Evolutionary conservation across 2,113 vertebrate species (phyloP).

Genomic region (Malurus elegans): DNA sequence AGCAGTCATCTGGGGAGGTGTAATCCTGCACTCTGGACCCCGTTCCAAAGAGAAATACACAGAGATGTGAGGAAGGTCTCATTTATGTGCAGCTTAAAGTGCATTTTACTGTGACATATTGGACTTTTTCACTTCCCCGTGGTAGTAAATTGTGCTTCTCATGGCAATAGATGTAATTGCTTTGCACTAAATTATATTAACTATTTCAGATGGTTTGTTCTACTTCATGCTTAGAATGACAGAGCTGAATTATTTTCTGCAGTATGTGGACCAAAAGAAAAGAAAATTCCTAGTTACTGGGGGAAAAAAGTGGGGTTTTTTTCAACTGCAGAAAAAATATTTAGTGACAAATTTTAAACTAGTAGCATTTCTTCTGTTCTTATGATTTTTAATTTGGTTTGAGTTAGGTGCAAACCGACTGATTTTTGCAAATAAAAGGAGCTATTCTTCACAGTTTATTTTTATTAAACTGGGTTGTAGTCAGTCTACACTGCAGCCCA

Average conservation of each 20-base stretch:
- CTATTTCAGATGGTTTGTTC: not conserved
- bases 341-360: not conserved
- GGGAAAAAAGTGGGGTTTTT: accelerated
- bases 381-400: not conserved
- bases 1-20: not conserved
- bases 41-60: not conserved
- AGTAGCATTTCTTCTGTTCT: not conserved
- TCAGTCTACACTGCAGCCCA: not conserved
- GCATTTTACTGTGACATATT: constrained; percentile 1
- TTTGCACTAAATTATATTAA: constrained; percentile 20
- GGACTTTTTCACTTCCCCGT: not conserved
- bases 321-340: not conserved
- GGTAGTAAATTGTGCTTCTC: constrained; percentile 7
- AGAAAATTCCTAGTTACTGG: not conserved
- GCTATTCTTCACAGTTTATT: not conserved
- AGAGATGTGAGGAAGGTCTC: not conserved
- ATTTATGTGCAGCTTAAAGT: constrained; percentile 5
- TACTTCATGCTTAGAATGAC: not conserved
- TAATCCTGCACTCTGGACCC: not conserved
- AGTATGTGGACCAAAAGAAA: not conserved
- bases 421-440: not conserved
- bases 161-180: constrained; percentile 15
- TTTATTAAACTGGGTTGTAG: not conserved
- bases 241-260: not conserved
- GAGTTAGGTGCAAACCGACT: not conserved